These are phyloP conservation scores for Buathra laborator DNA, from an alignment of 2,888 invertebrate genomes.

Conservation along the genomic window DNA sequence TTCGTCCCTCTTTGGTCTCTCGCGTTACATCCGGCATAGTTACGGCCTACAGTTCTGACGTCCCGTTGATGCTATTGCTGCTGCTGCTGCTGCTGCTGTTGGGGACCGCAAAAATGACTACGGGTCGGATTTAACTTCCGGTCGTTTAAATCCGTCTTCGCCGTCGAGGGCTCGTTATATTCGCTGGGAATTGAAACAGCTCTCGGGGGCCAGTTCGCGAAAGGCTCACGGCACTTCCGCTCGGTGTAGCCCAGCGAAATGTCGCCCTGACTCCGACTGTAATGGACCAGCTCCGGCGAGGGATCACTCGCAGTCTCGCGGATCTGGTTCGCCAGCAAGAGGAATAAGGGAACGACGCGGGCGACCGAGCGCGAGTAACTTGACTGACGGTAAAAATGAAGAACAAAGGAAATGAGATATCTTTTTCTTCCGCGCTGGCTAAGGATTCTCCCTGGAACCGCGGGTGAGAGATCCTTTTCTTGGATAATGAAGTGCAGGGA, in stretches of 20 bases:
- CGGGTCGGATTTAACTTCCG: conserved; percentile 49
- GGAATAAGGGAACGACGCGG: not conserved
- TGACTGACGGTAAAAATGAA: conserved; percentile 28
- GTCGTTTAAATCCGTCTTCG: conserved; percentile 45
- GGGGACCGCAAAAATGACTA: conserved; percentile 16
- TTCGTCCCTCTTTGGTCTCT: not conserved
- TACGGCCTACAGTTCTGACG: conserved; percentile 20
- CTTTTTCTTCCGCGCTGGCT: not conserved
- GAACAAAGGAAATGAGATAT: conserved; percentile 43
- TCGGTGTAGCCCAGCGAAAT: not conserved
- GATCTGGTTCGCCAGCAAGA: not conserved
- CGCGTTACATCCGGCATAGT: not conserved
- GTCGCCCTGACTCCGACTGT: not conserved
- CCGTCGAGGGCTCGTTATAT: conserved; percentile 32
- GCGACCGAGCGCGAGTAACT: not conserved
- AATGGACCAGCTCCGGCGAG: not conserved
- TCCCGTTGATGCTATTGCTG: conserved; percentile 22
- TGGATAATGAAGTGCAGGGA: conserved; percentile 33
- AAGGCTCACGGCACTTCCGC: conserved; percentile 31
- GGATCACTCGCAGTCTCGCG: conserved; percentile 23
- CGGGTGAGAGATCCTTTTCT: conserved; percentile 12
- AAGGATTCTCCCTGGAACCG: conserved; percentile 5
- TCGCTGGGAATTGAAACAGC: conserved; percentile 7
- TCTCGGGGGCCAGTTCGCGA: not conserved
- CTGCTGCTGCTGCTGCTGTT: conserved; percentile 22